Percentiles rank a stretch among this genome's conserved stretches.
Conservation (phyloP, 2,113 vertebrate genomes). For the Blennius ocellaris region DNA sequence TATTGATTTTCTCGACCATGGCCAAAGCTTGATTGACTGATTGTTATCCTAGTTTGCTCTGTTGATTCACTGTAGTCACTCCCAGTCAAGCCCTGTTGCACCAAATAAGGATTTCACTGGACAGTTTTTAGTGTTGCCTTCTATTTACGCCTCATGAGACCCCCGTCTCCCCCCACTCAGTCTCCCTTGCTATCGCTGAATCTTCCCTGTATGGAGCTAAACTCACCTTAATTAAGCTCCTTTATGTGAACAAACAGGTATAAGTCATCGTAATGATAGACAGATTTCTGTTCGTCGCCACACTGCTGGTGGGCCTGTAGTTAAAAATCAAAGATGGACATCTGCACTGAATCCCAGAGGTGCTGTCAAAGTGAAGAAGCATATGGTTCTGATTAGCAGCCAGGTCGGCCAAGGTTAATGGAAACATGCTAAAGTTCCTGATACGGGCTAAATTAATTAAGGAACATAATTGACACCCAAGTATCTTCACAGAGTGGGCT, state of each 20-base stretch:
- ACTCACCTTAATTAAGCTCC: neutral
- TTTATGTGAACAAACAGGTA: slow-evolving; percentile 14
- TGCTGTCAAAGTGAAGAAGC: slow-evolving; percentile 42
- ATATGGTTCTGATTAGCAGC: slow-evolving; percentile 70
- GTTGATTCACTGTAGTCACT: slow-evolving; percentile 24
- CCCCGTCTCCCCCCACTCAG: neutral
- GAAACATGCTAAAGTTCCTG: slow-evolving; percentile 57
- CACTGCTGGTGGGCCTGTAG: slow-evolving; percentile 1
- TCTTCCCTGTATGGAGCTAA: slow-evolving; percentile 7
- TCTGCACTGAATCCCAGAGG: slow-evolving; percentile 34
- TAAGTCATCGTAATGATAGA: slow-evolving; percentile 19
- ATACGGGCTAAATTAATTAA: slow-evolving; percentile 54
- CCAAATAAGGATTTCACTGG: slow-evolving; percentile 41
- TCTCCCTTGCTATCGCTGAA: neutral
- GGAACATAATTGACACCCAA: slow-evolving; percentile 52
- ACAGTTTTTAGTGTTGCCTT: neutral
- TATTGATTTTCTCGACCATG: slow-evolving; percentile 64
- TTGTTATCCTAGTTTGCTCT: slow-evolving; percentile 55
- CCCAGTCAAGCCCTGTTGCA: neutral
- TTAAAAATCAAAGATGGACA: slow-evolving; percentile 20
- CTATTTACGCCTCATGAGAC: neutral
- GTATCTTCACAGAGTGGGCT: slow-evolving; percentile 29
- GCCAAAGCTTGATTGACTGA: slow-evolving; percentile 55
- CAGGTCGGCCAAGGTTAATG: slow-evolving; percentile 70
- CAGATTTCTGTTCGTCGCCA: neutral